These are phyloP conservation scores for Eira barbara DNA, from an alignment of 2,113 vertebrate species.

Conservation along the genomic window DNA sequence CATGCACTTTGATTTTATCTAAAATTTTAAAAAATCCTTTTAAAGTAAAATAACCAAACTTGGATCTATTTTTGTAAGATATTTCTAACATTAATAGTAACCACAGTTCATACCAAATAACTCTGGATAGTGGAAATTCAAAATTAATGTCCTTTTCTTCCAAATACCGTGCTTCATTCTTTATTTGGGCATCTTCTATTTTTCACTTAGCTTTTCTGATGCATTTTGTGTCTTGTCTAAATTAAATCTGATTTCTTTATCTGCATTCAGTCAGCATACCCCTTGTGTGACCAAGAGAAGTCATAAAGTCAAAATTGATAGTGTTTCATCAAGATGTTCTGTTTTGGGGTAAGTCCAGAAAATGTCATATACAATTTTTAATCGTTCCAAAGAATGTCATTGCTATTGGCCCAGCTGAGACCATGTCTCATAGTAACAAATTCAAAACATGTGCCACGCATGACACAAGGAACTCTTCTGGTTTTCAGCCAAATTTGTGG, in stretches of 20 bases:
- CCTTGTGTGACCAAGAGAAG: slow-evolving; percentile 3
- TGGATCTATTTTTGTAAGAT: not conserved
- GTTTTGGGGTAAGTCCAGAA: slow-evolving; percentile 60
- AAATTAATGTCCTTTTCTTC: slow-evolving; percentile 24
- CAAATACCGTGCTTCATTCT: not conserved
- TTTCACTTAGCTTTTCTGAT: not conserved
- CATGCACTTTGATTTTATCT: not conserved
- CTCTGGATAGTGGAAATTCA: not conserved
- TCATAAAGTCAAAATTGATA: slow-evolving; percentile 48
- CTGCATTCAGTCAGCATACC: slow-evolving; percentile 13
- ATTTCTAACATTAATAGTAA: not conserved
- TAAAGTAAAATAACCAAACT: not conserved
- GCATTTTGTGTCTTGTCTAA: slow-evolving; percentile 20
- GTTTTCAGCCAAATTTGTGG: slow-evolving; percentile 68
- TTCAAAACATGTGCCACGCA: slow-evolving; percentile 62
- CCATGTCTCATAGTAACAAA: slow-evolving; percentile 61
- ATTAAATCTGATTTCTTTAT: slow-evolving; percentile 57
- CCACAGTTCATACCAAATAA: not conserved
- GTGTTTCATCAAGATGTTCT: slow-evolving; percentile 64
- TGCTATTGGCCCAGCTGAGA: slow-evolving; percentile 52
- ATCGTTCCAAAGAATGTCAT: slow-evolving; percentile 39
- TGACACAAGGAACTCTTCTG: slow-evolving; percentile 56
- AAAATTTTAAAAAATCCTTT: not conserved
- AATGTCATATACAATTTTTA: slow-evolving; percentile 63
- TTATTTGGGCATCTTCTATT: not conserved